These are phyloP conservation scores for Calvadosia cruxmelitensis DNA, from an alignment of 30 jellyfish, hydroid and myxozoan genomes.

Conservation along the genomic window DNA sequence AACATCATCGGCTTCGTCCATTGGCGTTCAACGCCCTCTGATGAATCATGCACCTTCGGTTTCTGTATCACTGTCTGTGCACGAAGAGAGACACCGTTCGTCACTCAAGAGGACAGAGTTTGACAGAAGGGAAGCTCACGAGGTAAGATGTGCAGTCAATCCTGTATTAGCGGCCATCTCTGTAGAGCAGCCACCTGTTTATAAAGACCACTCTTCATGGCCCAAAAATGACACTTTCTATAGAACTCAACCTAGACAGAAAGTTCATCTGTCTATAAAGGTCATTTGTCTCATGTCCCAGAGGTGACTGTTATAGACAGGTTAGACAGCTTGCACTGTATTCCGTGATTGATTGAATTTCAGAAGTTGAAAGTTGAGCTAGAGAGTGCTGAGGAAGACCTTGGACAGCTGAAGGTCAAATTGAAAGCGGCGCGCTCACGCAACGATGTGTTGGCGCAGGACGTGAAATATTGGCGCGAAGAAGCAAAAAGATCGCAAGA, in stretches of 20 bases:
- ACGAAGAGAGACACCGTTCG: constrained; percentile 68
- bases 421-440: constrained; percentile 83
- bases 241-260: too few relatives aligned
- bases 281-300: too few relatives aligned
- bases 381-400: constrained; percentile 45
- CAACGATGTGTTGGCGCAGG: constrained; percentile 54
- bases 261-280: too few relatives aligned
- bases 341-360: background rate
- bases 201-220: too few relatives aligned
- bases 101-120: constrained; percentile 57
- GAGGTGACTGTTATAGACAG: too few relatives aligned
- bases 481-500: constrained; percentile 49
- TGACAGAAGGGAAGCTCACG: constrained; percentile 72
- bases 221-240: too few relatives aligned
- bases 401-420: constrained; percentile 46
- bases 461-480: constrained; percentile 46
- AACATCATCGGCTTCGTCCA: background rate
- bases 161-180: too few relatives aligned
- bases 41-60: background rate
- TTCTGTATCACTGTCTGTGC: constrained; percentile 24
- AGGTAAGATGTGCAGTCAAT: too few relatives aligned
- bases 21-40: background rate
- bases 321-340: too few relatives aligned
- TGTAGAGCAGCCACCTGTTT: too few relatives aligned
- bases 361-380: constrained; percentile 58